Evolutionary conservation across 2,797 vertebrate species (phyloP).

Genomic region (Pseudochirops cupreus): DNA sequence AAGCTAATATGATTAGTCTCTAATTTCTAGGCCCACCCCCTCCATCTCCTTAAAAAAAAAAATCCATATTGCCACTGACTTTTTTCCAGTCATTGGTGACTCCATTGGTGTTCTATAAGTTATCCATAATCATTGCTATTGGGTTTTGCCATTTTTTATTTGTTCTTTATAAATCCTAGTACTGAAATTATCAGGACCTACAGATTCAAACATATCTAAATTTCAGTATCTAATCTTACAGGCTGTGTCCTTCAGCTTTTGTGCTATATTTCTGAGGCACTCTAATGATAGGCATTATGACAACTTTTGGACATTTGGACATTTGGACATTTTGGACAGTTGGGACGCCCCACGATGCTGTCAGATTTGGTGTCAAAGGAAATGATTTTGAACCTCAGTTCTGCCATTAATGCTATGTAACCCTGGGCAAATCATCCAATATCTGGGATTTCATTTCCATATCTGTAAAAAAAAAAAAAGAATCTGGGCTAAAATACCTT

Average conservation of each 20-base stretch:
- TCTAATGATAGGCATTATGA: not conserved
- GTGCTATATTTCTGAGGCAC: not conserved
- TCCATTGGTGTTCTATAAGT: not conserved
- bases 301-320: not conserved
- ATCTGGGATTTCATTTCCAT: not conserved
- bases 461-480: not conserved
- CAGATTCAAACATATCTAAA: not conserved
- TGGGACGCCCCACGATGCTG: not conserved
- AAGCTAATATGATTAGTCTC: slow-evolving; percentile 9
- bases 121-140: not conserved
- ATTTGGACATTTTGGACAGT: no score
- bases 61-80: not conserved
- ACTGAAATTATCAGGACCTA: not conserved
- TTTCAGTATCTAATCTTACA: not conserved
- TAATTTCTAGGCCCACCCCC: not conserved
- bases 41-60: not conserved
- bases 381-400: not conserved
- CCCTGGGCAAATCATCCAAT: not conserved
- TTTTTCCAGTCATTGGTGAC: not conserved
- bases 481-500: not conserved
- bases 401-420: not conserved
- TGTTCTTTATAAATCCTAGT: not conserved
- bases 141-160: not conserved
- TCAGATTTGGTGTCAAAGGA: not conserved
- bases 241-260: not conserved